Conservation (phyloP, 2,113 vertebrate genomes). For the Muntiacus muntjak region DNA sequence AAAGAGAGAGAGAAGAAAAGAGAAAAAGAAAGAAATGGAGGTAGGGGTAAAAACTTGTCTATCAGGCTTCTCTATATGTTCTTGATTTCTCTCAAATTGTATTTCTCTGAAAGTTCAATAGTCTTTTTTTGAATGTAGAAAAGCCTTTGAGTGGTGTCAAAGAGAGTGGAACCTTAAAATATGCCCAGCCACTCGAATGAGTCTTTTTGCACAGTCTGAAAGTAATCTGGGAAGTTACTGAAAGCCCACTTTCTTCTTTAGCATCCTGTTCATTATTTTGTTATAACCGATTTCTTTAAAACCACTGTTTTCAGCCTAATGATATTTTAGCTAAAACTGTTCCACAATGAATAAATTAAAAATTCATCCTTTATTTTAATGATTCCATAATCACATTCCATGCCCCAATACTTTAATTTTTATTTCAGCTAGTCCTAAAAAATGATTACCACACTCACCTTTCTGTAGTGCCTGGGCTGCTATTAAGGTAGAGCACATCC, state of each 20-base stretch:
- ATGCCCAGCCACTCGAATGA: neutral
- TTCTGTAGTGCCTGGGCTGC: constrained; percentile 78
- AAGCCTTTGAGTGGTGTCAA: neutral
- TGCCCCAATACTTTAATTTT: neutral
- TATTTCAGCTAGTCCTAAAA: neutral
- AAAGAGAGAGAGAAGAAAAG: too few species aligned
- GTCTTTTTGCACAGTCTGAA: neutral
- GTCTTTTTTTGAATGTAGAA: neutral
- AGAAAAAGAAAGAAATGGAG: neutral
- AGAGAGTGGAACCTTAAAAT: neutral
- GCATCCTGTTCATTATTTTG: neutral
- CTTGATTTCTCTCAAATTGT: neutral
- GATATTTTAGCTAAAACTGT: constrained; percentile 13
- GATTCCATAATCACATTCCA: neutral
- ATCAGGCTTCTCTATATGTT: neutral
- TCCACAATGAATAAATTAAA: neutral
- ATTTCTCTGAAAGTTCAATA: neutral
- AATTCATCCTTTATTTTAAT: neutral
- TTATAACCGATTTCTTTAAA: neutral
- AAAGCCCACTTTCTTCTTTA: neutral
- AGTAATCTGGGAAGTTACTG: neutral
- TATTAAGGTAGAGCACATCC: constrained; percentile 87
- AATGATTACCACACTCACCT: constrained; percentile 78
- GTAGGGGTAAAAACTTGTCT: neutral
- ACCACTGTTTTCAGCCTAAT: neutral